Evolutionary conservation across 2,888 invertebrate genomes (phyloP), one percentile per base, ranked within the genome.

Genomic region (Protodeltote pygarga): DNA sequence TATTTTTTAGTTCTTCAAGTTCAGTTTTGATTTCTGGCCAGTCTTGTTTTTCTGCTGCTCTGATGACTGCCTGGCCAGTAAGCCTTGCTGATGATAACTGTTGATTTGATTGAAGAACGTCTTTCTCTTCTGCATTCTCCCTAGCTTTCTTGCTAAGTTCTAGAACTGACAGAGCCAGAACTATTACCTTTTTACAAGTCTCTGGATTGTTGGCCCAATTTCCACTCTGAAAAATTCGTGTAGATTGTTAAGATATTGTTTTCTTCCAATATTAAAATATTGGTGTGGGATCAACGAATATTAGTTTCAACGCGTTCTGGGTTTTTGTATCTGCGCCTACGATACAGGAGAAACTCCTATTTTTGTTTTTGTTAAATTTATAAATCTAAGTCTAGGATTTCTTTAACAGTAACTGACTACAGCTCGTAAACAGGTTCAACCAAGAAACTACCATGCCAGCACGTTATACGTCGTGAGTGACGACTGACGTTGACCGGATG

Each of bases 161-260:
- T 8, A 94, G 92, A 11, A 96, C 82, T 34, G 92, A 89, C 11
- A 85, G 79, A 24, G 95, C 94, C 5, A 96, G 77, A 37, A 93
- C 83, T 8, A 96, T 80, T 0, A 96, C 94, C 73, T 94, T 93
- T 47, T 92, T 83, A 67, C 95, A 94, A 3, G 93, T 90, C 0
- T 92, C 89, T 0, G 93, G 91, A 60, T 93, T 93, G 47, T 92
- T 93, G 1, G 93, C 82, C 94, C 95, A 95, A 51, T 77, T 84
- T 11, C 86, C 87, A 48, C 27, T 85, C 92, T 92, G 73, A 20
- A 84, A 83, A 42, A 49, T 37, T 9, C 20, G 48, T 47, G 23
- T 5, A 17, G 0, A 4, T 27, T 1, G 3, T 24, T 20, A 9
- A 13, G 1, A 5, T 27, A 6, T 24, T 14, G 10, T 11, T 28